Conservation (phyloP, 2,113 vertebrate genomes). For the Stictonetta naevosa region DNA sequence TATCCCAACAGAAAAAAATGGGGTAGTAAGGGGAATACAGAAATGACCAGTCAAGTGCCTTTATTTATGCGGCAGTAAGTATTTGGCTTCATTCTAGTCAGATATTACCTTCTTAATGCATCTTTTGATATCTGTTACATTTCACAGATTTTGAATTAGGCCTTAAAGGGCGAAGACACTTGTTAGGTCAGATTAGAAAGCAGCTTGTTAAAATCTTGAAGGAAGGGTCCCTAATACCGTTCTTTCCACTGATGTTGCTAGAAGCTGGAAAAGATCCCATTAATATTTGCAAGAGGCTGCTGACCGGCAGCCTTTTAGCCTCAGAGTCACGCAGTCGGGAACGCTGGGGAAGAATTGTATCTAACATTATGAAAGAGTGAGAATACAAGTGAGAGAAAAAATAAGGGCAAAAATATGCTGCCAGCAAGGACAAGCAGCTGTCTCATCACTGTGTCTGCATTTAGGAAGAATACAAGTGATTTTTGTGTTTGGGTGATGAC, state of each 20-base stretch:
- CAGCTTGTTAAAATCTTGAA: not conserved
- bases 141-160: slow-evolving; percentile 40
- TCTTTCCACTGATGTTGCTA: not conserved
- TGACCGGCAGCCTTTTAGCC: not conserved
- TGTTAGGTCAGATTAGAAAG: slow-evolving; percentile 29
- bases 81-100: not conserved
- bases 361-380: not conserved
- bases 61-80: not conserved
- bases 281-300: slow-evolving; percentile 25
- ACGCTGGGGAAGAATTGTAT: fast-evolving
- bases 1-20: not conserved
- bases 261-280: slow-evolving; percentile 34
- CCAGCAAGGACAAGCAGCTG: not conserved
- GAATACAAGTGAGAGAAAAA: not conserved
- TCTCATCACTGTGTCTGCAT: not conserved
- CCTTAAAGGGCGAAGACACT: slow-evolving; percentile 39
- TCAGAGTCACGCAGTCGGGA: fast-evolving
- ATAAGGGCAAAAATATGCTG: not conserved
- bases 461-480: not conserved
- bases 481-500: slow-evolving; percentile 43
- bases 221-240: not conserved
- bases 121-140: slow-evolving; percentile 31
- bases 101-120: not conserved
- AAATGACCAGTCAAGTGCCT: not conserved
- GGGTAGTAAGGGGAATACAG: not conserved